Conservation (phyloP, 2,888 invertebrate genomes). For the Suillia variegata region DNA sequence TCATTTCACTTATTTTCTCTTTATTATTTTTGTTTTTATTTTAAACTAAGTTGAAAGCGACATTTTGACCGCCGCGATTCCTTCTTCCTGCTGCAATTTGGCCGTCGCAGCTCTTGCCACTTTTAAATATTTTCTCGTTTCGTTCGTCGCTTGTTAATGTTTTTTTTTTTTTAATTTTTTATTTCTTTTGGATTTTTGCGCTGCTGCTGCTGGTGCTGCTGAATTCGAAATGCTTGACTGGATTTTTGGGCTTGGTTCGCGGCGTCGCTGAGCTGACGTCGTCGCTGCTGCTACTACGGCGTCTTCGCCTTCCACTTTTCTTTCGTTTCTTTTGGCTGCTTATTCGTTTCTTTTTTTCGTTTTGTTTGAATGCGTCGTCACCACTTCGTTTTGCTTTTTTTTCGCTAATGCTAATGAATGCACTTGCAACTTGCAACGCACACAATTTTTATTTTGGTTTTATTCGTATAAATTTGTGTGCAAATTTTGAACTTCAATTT, state of each 20-base stretch:
- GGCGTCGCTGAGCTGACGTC: conserved; percentile 29
- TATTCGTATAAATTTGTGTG: no score
- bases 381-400: not conserved
- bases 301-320: conserved; percentile 37
- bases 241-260: conserved; percentile 55
- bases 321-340: not conserved
- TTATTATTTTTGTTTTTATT: no score
- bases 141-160: no score
- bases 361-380: not conserved
- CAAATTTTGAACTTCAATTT: no score
- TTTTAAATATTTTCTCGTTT: no score
- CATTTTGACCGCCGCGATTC: no score
- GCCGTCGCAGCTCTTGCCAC: no score
- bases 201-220: conserved; percentile 18
- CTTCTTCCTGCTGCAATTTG: no score
- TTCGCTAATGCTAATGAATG: not conserved
- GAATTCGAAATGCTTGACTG: conserved; percentile 45
- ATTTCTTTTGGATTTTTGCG: no score
- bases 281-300: conserved; percentile 35
- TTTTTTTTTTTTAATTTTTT: no score
- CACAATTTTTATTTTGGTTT: no score
- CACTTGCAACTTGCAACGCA: not conserved
- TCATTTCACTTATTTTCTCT: conserved; percentile 27
- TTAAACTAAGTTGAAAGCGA: no score
- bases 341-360: not conserved